Evolutionary conservation across 2,797 vertebrate genomes (phyloP).

Genomic region (Trematomus bernacchii): DNA sequence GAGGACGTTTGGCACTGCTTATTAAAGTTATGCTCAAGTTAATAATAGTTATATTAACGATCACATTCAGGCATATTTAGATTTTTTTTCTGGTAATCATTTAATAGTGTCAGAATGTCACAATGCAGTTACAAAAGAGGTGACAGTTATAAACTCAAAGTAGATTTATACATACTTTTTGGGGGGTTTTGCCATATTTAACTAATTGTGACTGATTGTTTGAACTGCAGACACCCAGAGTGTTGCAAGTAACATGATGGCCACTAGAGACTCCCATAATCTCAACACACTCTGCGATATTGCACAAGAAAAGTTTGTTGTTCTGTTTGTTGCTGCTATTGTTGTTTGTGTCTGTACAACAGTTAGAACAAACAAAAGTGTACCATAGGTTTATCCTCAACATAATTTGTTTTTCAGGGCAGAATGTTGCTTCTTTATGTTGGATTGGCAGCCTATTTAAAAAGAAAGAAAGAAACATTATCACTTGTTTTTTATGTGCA

Average conservation of each 20-base stretch:
- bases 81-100: neutral
- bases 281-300: neutral
- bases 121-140: neutral
- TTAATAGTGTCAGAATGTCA: constrained; percentile 4
- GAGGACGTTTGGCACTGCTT: neutral
- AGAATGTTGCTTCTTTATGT: neutral
- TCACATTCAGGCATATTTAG: neutral
- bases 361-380: neutral
- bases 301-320: neutral
- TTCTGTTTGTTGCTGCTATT: neutral
- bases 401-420: neutral
- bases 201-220: neutral
- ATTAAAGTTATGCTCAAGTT: neutral
- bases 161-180: neutral
- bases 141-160: neutral
- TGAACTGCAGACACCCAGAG: neutral
- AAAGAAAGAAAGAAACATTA: neutral
- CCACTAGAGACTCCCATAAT: constrained; percentile 41
- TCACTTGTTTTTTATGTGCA: too few species aligned
- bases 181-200: neutral
- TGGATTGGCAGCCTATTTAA: neutral
- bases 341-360: neutral
- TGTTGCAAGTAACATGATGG: constrained; percentile 11
- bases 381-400: too few species aligned
- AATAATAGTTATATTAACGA: neutral